phyloP scores from a whole-genome alignment of 1,140 invertebrate species.

The Drosophila tropicalis region DNA sequence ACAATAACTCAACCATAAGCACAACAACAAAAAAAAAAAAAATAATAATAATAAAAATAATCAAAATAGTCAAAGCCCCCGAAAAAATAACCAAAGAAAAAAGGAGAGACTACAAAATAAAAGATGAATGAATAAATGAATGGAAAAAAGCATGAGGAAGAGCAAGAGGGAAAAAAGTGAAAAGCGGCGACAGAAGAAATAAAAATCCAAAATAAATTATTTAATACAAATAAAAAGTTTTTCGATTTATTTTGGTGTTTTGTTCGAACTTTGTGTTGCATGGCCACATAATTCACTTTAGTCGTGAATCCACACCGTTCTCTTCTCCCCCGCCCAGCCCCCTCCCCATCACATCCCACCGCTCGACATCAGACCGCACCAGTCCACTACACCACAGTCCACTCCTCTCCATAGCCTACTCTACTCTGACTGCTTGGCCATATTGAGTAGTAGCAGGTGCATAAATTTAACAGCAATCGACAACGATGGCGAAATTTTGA shows the following conservation, averaged over 20 bases:
- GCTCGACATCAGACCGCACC: not conserved
- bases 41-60: not conserved
- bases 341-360: not conserved
- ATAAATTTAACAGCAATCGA: constrained; percentile 52
- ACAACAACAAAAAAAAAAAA: not conserved
- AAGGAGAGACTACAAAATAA: constrained; percentile 18
- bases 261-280: constrained; percentile 50
- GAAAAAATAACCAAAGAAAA: not conserved
- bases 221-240: constrained; percentile 78
- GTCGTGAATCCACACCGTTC: constrained; percentile 1
- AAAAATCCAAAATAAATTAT: constrained; percentile 74
- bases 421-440: too few species aligned
- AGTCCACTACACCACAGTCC: not conserved
- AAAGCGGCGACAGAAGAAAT: constrained; percentile 15
- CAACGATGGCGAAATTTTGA: constrained; percentile 15
- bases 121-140: constrained; percentile 46
- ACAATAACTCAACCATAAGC: constrained; percentile 12
- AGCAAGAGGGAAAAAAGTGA: constrained; percentile 5
- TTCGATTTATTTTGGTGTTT: constrained; percentile 76
- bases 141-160: not conserved
- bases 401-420: not conserved
- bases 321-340: too few species aligned
- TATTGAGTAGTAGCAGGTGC: constrained; percentile 51
- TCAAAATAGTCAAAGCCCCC: not conserved
- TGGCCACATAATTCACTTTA: constrained; percentile 73